Evolutionary conservation across 2,797 vertebrate species (phyloP), one percentile per base, ranked within the genome.

Genomic region (Ctenopoma multispine): DNA sequence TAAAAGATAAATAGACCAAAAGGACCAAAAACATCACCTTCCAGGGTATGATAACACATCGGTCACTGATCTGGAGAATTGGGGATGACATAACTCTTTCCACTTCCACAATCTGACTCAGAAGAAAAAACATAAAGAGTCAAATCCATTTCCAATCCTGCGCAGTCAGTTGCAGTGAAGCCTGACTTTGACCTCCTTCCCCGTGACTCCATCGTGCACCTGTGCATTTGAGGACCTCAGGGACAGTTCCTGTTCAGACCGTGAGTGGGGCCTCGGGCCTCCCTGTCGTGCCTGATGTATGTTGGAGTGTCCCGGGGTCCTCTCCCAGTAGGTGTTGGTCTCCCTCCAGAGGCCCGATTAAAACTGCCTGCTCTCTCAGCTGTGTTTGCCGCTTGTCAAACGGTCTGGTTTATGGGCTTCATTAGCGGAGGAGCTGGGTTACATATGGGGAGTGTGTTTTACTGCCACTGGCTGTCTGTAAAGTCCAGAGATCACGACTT

Each of bases 381-480:
- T 93, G 91, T 89, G 89, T 93, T 93, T 84, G 83, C 88, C n/a
- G 90, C 88, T 87, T 90, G 91, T 93, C 93, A 90, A 87, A 89
- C 87, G 77, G 67, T 63, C 90, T 89, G 86, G 57, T 94, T 94
- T 94, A 94, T 92, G 87, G 84, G 77, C 83, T 89, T 93, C 91
- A 93, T 93, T 93, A 92, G 86, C 34, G 38, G 50, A 76, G 79
- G 85, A 84, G 87, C 87, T 77, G 88, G 88, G 90, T 85, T 91
- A 90, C 91, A 94, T 90, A 89, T 90, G 86, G 87, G 75, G 80
- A 92, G 92, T 77, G 88, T 92, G 88, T 94, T 95, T 94, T 94
- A 94, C 94, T 93, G 93, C 93, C 93, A 93, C 93, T 90, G 93
- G 91, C 93, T 91, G 93, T 93, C 93, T 87, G 92, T 90, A 89